A percentile compares a stretch with the other conserved stretches of the same genome.
phyloP scores from a whole-genome alignment of 2,888 invertebrate genomes.

The Cacoxenus indagator region DNA sequence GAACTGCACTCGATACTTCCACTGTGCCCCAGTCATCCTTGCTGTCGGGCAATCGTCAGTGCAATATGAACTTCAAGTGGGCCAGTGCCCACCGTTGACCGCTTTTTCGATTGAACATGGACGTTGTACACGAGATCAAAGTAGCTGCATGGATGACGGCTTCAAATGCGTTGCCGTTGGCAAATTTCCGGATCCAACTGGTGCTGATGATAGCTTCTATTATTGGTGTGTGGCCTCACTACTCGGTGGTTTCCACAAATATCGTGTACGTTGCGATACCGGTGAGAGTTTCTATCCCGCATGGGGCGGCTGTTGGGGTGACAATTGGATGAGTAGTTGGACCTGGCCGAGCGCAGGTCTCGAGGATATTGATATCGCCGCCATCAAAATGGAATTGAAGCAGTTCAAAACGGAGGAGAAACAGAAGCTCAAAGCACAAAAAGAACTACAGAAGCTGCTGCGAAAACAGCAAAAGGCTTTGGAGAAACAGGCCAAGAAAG shows the following conservation, averaged over 20 bases:
- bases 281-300: conserved; percentile 49
- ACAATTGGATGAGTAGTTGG: conserved; percentile 44
- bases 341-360: conserved; percentile 33
- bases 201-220: conserved; percentile 48
- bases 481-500: conserved; percentile 55
- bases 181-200: conserved; percentile 37
- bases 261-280: conserved; percentile 52
- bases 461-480: conserved; percentile 53
- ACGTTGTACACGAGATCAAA: conserved; percentile 54
- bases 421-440: conserved; percentile 47
- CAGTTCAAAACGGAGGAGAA: conserved; percentile 53
- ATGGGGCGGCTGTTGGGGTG: conserved; percentile 52
- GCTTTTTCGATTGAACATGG: conserved; percentile 44
- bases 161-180: conserved; percentile 47
- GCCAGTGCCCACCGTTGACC: conserved; percentile 42
- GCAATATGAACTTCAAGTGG: neutral
- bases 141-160: conserved; percentile 41
- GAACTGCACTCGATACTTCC: conserved; percentile 51
- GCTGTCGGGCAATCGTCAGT: conserved; percentile 27
- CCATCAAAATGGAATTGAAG: conserved; percentile 56
- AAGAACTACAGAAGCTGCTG: conserved; percentile 48
- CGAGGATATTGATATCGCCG: conserved; percentile 46
- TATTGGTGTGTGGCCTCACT: conserved; percentile 50
- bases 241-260: conserved; percentile 51
- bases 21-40: conserved; percentile 39